A percentile compares a stretch with the other conserved stretches of the same genome.
Evolutionary conservation across 2,113 vertebrate genomes (phyloP).

Genomic region (Tragelaphus buxtoni): DNA sequence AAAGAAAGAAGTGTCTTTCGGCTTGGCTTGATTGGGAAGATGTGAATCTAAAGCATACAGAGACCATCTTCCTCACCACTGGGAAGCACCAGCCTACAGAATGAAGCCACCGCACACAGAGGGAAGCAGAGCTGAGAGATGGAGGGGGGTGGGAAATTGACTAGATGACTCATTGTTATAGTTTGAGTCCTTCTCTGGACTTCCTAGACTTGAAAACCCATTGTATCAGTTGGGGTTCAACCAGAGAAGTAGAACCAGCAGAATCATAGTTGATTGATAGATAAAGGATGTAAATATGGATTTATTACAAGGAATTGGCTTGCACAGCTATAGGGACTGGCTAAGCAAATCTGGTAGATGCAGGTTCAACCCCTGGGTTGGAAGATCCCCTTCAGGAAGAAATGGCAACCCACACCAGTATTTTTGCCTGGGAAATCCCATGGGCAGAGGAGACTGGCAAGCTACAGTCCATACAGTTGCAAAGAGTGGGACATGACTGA

Average conservation of each 20-base stretch:
- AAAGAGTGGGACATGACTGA: not conserved
- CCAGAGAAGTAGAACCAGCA: not conserved
- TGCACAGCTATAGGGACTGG: not conserved
- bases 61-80: not conserved
- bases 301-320: not conserved
- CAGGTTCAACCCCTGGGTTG: not conserved
- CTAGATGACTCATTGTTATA: not conserved
- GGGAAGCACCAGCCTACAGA: not conserved
- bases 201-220: not conserved
- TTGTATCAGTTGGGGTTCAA: not conserved
- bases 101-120: not conserved
- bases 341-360: not conserved
- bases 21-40: not conserved
- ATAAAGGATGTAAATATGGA: not conserved
- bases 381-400: not conserved
- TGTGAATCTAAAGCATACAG: not conserved
- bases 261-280: not conserved
- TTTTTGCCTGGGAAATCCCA: not conserved
- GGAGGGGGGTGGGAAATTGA: not conserved
- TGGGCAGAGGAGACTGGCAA: not conserved
- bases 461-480: not conserved
- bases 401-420: not conserved
- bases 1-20: not conserved
- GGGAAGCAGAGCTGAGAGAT: not conserved
- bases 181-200: not conserved